Conservation (phyloP, 2,888 invertebrate genomes). For the Stenodera caucasica region DNA sequence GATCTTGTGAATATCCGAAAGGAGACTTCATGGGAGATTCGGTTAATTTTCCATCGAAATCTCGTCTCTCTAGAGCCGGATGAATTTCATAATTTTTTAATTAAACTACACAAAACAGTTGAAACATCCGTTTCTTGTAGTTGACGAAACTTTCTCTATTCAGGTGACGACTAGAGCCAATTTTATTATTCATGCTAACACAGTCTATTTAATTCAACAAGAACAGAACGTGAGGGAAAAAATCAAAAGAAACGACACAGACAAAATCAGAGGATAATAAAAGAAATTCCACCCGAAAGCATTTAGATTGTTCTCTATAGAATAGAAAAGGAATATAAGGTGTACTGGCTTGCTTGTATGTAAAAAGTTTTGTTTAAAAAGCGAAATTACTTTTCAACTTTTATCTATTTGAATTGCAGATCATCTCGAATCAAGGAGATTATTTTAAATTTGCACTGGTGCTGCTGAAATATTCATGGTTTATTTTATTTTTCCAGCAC, state of each 20-base stretch:
- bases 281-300: not conserved
- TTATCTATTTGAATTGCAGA: conserved; percentile 23
- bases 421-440: conserved; percentile 14
- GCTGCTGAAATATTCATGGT: not conserved
- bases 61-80: too few relatives aligned
- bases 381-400: conserved; percentile 17
- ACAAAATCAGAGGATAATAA: not conserved
- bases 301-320: not conserved
- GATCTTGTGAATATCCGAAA: too few relatives aligned
- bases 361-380: not conserved
- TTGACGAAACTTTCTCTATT: not conserved
- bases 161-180: not conserved
- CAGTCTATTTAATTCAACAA: too few relatives aligned
- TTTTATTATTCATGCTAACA: not conserved
- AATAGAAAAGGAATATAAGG: not conserved
- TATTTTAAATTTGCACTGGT: conserved; percentile 2
- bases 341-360: not conserved
- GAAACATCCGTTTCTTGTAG: too few relatives aligned
- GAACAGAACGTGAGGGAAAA: not conserved
- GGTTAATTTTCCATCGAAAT: too few relatives aligned
- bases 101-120: too few relatives aligned
- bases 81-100: too few relatives aligned
- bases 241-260: not conserved
- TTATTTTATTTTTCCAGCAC: not conserved
- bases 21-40: too few relatives aligned